A percentile compares a stretch with the other conserved stretches of the same genome.
Conservation (phyloP, 2,888 invertebrate species). For the Eristalis pertinax region DNA sequence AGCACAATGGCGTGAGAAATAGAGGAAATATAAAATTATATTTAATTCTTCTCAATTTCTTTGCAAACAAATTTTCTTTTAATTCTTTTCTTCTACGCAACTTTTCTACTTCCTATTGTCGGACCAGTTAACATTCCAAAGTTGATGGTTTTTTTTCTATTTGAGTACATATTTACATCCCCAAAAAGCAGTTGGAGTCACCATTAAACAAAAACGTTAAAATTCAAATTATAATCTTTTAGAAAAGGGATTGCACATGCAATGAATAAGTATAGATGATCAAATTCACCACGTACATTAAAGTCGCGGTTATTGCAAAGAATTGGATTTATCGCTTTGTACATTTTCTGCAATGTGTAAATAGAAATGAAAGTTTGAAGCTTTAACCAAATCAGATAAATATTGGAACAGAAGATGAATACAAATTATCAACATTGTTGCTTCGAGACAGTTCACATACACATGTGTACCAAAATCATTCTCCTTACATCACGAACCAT, state of each 20-base stretch:
- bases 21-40: background rate
- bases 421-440: background rate
- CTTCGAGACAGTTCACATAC: background rate
- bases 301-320: background rate
- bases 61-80: background rate
- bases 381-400: constrained; percentile 10
- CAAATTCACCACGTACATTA: background rate
- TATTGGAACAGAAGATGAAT: background rate
- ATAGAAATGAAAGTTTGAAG: constrained; percentile 2
- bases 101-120: no score
- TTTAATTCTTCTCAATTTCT: background rate
- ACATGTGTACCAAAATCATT: background rate
- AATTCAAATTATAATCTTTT: background rate
- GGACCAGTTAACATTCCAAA: no score
- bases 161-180: no score
- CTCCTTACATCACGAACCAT: background rate
- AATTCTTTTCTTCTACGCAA: no score
- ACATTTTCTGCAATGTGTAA: background rate
- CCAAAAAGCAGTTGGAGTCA: background rate
- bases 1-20: background rate
- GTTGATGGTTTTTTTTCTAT: no score
- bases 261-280: background rate
- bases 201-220: background rate
- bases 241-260: background rate
- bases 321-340: background rate